Conservation (phyloP, 2,888 invertebrate genomes). For the Malthinus flaveolus region DNA sequence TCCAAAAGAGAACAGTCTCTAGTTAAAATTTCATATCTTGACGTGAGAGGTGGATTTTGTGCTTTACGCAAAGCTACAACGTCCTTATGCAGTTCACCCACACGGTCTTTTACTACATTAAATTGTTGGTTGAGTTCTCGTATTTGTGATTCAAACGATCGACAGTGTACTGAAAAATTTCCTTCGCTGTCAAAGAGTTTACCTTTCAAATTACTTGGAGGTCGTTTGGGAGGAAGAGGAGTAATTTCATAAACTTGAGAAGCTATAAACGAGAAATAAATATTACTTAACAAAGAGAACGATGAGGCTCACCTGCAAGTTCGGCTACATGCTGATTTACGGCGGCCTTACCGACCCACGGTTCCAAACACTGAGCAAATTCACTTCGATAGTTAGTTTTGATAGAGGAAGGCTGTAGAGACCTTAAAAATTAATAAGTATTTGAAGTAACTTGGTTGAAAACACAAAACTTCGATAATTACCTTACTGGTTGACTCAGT, state of each 20-base stretch:
- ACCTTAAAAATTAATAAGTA: constrained; percentile 41
- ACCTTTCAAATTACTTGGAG: constrained; percentile 49
- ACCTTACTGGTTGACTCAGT: constrained; percentile 64
- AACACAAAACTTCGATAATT: constrained; percentile 22
- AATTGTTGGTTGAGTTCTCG: constrained; percentile 65
- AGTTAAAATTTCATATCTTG: constrained; percentile 59
- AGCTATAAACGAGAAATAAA: constrained; percentile 34
- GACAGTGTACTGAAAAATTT: constrained; percentile 66
- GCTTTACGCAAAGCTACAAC: constrained; percentile 64
- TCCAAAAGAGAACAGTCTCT: constrained; percentile 64
- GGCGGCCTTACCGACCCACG: constrained; percentile 60
- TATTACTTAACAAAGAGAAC: too few species aligned
- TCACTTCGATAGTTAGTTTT: constrained; percentile 66
- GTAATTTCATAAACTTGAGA: constrained; percentile 48
- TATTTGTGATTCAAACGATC: constrained; percentile 61
- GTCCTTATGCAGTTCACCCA: constrained; percentile 71
- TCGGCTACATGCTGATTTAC: constrained; percentile 53
- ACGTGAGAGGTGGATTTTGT: constrained; percentile 49
- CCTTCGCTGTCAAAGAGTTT: constrained; percentile 59
- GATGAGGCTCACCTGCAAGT: constrained; percentile 47
- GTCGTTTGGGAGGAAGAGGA: constrained; percentile 51
- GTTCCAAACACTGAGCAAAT: constrained; percentile 65
- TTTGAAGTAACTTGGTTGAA: not conserved
- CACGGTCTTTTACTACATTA: constrained; percentile 63
- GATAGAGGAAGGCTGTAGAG: constrained; percentile 59